These are phyloP conservation scores for Labeo calbasu DNA, from an alignment of 2,797 vertebrate species.

Conservation along the genomic window DNA sequence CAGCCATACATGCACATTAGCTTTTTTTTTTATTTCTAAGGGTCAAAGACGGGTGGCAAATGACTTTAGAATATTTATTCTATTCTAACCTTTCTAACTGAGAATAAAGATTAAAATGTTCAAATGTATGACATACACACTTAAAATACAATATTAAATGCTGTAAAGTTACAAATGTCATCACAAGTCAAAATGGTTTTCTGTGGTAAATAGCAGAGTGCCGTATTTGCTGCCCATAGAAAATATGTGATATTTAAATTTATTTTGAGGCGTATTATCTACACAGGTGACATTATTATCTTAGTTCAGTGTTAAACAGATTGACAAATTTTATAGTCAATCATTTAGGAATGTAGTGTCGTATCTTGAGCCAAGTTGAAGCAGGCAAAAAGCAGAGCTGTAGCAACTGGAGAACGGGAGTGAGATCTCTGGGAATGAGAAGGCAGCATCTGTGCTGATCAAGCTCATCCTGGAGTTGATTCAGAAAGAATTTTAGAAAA, in stretches of 20 bases:
- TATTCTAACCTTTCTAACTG: neutral
- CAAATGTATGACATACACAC: neutral
- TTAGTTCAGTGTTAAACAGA: neutral
- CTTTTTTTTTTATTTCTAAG: neutral
- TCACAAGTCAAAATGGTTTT: no score
- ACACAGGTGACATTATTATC: neutral
- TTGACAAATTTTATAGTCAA: neutral
- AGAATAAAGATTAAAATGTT: neutral
- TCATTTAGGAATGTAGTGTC: neutral
- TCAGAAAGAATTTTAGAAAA: neutral
- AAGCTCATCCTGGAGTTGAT: neutral
- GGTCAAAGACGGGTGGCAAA: neutral
- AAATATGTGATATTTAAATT: neutral
- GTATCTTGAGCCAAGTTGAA: slow-evolving; percentile 6
- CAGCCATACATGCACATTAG: neutral
- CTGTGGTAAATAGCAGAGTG: neutral
- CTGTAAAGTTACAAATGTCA: neutral
- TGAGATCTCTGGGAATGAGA: slow-evolving; percentile 11
- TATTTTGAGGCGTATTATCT: neutral
- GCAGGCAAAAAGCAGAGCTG: neutral
- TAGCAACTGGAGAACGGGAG: neutral
- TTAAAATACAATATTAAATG: neutral
- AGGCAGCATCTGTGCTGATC: slow-evolving; percentile 1
- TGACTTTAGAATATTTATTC: neutral
- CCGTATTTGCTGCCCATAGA: neutral